Base-by-base conservation (phyloP, 2,888 invertebrate genomes). In the Trisateles emortualis region DNA sequence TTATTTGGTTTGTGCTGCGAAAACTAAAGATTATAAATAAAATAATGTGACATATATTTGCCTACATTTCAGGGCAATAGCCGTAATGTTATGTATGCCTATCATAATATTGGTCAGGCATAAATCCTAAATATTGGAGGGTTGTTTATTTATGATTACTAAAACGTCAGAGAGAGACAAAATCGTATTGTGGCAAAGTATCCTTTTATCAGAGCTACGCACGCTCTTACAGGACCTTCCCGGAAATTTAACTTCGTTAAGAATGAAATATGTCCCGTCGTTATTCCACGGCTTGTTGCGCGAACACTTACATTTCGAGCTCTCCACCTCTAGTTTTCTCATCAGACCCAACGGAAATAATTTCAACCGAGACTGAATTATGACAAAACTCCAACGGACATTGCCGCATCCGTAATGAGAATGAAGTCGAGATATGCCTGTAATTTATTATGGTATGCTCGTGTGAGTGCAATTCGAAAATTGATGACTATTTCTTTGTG, bases 201-300 rank as follows among this genome's bases (percentile, higher is more conserved):
- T 84, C 86, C 87, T 88, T 90, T 90, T 91, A 91, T 92, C 90
- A 86, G 85, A 83, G 86, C 83, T 87, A 90, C 91, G 90, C 90
- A 90, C 90, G 87, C 89, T 87, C 86, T 84, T 84, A 84, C 83
- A 86, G 87, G 84, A 82, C 85, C 86, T 83, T 83, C 82, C 88
- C 88, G 91, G 90, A 92, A 92, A 92, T 91, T 91, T 91, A 89
- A 91, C 90, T 91, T 92, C 90, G 90, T 91, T 91, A 92, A 91
- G 91, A 90, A 90, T 91, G 91, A 92, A 91, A 91, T 91, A 92
- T 91, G 89, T 83, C 86, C 86, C 86, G 83, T 85, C 91, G 91
- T 90, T 90, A 90, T 86, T 86, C 88, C 86, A 86, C 86, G 89
- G 89, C 87, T 90, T 90, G 91, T 90, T 91, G 88, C 89, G 84